Evolutionary conservation across 64 coral and sea anemone genomes (phyloP).

Genomic region (Acropora tenuis): DNA sequence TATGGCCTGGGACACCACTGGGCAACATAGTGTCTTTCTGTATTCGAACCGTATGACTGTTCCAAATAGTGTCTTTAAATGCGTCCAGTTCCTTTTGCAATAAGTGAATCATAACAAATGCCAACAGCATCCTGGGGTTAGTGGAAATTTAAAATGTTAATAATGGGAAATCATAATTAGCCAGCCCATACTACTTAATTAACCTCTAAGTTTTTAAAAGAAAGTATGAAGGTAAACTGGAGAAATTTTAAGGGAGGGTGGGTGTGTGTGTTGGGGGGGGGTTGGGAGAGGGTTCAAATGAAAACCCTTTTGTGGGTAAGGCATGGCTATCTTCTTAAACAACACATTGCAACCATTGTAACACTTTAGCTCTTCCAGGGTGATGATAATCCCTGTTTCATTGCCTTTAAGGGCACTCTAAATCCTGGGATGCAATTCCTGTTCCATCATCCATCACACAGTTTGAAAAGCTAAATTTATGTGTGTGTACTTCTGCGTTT

Average conservation of each 20-base stretch:
- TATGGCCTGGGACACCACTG: constrained; percentile 28
- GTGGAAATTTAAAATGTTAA: background rate
- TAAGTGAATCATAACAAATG: constrained; percentile 21
- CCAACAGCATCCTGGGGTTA: constrained; percentile 5
- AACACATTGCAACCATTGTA: background rate
- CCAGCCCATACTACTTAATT: background rate
- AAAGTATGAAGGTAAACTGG: background rate
- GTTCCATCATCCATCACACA: no score
- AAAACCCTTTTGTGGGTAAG: background rate
- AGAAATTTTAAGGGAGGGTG: background rate
- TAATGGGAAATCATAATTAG: background rate
- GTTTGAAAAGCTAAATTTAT: no score
- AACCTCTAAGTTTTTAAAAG: background rate
- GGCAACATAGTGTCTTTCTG: constrained; percentile 47
- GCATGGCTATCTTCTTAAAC: background rate
- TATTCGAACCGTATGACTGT: constrained; percentile 29
- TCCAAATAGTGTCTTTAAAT: constrained; percentile 53
- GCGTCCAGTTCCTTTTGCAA: constrained; percentile 43
- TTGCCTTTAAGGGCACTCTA: no score
- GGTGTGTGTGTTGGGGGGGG: background rate
- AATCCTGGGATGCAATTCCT: no score
- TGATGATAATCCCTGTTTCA: no score
- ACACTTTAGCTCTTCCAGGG: background rate
- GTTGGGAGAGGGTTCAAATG: background rate
- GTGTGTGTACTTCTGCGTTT: no score